phyloP scores from a whole-genome alignment of 2,113 vertebrate genomes.

The Sitta europaea region DNA sequence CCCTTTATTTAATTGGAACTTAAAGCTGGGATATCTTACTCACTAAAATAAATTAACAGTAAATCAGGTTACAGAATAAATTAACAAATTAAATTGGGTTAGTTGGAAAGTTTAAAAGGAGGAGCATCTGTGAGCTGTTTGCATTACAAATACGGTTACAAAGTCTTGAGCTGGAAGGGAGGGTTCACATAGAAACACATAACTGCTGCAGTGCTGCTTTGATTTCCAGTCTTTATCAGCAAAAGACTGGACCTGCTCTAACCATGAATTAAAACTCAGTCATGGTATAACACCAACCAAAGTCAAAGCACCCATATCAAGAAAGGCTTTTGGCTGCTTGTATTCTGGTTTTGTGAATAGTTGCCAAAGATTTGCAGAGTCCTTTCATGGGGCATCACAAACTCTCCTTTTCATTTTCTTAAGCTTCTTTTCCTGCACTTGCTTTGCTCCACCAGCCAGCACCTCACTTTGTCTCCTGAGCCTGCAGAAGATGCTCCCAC shows the following conservation, averaged over 20 bases:
- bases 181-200: neutral
- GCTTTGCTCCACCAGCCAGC: neutral
- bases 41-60: slow-evolving; percentile 61
- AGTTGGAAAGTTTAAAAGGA: slow-evolving; percentile 25
- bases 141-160: neutral
- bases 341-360: neutral
- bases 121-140: neutral
- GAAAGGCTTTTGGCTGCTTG: neutral
- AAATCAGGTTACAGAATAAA: slow-evolving; percentile 62
- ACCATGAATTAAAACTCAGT: neutral
- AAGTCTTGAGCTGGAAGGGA: neutral
- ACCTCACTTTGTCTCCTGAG: neutral
- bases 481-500: neutral
- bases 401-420: neutral
- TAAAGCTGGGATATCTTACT: slow-evolving; percentile 60
- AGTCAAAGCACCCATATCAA: neutral
- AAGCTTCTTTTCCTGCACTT: neutral
- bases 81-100: slow-evolving; percentile 62
- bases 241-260: neutral
- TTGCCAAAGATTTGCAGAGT: neutral
- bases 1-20: slow-evolving; percentile 61
- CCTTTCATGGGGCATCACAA: neutral
- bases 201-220: neutral
- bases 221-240: neutral
- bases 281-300: neutral